These are phyloP conservation scores for Platysternon megacephalum DNA, from an alignment of 2,113 vertebrate species.

Conservation along the genomic window DNA sequence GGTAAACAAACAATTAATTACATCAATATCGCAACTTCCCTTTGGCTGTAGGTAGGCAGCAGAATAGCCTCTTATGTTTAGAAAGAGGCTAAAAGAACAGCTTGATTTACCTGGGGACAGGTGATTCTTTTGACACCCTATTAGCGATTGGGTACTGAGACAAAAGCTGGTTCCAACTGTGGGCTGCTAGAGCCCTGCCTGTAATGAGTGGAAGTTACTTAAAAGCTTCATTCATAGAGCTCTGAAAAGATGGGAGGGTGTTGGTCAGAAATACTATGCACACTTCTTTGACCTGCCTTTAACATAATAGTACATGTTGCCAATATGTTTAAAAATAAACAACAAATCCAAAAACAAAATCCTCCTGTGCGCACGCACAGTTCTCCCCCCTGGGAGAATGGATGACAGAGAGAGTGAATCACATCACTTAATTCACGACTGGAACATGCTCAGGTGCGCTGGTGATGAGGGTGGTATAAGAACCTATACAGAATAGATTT, in stretches of 20 bases:
- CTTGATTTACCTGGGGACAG: background rate
- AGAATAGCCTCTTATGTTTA: background rate
- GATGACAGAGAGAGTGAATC: background rate
- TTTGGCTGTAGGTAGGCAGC: background rate
- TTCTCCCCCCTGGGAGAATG: background rate
- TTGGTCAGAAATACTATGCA: background rate
- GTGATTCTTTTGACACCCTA: background rate
- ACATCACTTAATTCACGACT: background rate
- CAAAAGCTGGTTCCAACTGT: accelerated
- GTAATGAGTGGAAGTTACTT: background rate
- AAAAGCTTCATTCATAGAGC: background rate
- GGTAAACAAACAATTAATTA: background rate
- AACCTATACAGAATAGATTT: background rate
- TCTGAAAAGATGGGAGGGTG: background rate
- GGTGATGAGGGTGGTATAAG: background rate
- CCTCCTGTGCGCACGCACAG: background rate
- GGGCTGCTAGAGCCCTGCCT: background rate
- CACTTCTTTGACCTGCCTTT: background rate
- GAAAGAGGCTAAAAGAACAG: background rate
- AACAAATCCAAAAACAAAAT: background rate
- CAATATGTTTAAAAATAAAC: background rate
- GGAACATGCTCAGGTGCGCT: background rate
- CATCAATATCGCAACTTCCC: background rate
- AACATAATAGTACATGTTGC: accelerated
- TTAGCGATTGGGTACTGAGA: background rate